Base-by-base conservation (phyloP, 2,888 invertebrate species). In the Stenotaenia linearis region DNA sequence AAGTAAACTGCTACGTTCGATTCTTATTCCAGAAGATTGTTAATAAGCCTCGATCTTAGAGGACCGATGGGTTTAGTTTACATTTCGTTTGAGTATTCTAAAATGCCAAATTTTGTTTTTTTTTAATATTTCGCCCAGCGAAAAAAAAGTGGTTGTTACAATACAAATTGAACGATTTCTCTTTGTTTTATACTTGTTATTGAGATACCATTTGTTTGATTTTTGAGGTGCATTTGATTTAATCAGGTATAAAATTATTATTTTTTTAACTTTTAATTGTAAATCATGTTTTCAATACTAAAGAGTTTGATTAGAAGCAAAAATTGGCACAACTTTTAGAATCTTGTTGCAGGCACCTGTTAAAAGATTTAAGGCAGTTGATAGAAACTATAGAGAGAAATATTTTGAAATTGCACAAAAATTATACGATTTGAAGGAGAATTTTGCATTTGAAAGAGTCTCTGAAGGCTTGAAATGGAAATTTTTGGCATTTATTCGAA, bases 1-100 rank as follows among this genome's bases (percentile, higher is more conserved):
- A 84, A 92, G 92, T 87, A 93, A 93, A 89, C 90, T 93, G 79
- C 88, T 93, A 56, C 90, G 91, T 83, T 92, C 92, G 25, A 89
- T 91, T 80, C 89, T 92, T 82, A 91, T 93, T 83, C 93, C 93
- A 25, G 21, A 78, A 23, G 81, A 81, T 12, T 75, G 69, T 32
- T 80, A 56, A 80, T 30, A 9, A 12, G 23, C 77, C 12, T 75
- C 28, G 69, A 69, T 69, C 10, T 69, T 69, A 10, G 69, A 28
- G 69, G 21, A 7, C n/a, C 21, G 18, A 18, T 50, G 5, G 21
- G 50, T 15, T 50, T 50, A n/a, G 7, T 50, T 50, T 18, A n/a
- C 18, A 50, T 18, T 50, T 18, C 32, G n/a, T 50, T 50, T 50
- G 50, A 50, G 18, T n/a, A 50, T 50, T 50, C 50, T 50, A n/a